Percentiles rank a stretch among this genome's conserved stretches.
Conservation (phyloP, 2,113 vertebrate species). For the Charadrius vociferus region DNA sequence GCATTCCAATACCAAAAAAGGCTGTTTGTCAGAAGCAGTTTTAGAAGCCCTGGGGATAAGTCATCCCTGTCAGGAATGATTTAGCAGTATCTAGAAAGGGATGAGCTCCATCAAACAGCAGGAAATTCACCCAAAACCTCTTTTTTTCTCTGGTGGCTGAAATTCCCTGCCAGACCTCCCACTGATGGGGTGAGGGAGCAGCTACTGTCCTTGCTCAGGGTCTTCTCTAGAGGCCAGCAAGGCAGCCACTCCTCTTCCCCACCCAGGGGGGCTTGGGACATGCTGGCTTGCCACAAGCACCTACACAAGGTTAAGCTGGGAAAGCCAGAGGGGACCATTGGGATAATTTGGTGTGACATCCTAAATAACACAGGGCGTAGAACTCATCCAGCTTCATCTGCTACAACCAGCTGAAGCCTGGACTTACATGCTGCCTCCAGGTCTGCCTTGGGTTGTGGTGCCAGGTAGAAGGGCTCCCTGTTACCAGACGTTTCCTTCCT, state of each 20-base stretch:
- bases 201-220: neutral
- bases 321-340: neutral
- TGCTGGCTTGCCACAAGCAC: rapidly evolving
- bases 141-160: neutral
- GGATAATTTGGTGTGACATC: neutral
- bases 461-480: neutral
- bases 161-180: neutral
- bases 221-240: neutral
- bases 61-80: neutral
- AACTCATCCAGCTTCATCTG: neutral
- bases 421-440: neutral
- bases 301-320: neutral
- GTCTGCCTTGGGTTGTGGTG: neutral
- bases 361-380: neutral
- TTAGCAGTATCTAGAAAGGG: neutral
- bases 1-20: neutral
- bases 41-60: neutral
- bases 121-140: neutral
- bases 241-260: neutral
- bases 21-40: neutral
- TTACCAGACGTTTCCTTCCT: neutral
- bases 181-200: neutral
- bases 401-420: neutral
- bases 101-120: neutral
- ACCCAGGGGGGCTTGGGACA: neutral